These are phyloP conservation scores for Sanderia malayensis DNA, from an alignment of 30 jellyfish, hydroid and myxozoan species.

Conservation along the genomic window DNA sequence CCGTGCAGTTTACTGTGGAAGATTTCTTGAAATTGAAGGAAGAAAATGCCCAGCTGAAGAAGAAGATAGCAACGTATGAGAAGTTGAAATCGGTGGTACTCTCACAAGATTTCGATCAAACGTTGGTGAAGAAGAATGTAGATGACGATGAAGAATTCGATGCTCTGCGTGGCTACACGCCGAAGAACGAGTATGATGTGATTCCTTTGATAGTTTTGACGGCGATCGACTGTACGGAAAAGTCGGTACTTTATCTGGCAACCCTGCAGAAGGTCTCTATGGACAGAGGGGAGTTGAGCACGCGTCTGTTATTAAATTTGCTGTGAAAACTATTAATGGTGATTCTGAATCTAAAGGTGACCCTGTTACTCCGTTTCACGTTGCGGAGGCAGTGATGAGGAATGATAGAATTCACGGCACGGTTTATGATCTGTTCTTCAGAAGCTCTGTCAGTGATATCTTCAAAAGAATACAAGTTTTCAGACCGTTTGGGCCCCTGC, in stretches of 20 bases:
- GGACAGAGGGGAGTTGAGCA: constrained; percentile 89
- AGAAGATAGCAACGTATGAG: constrained; percentile 38
- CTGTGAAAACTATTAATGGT: constrained; percentile 70
- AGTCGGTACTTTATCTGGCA: constrained; percentile 70
- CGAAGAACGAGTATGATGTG: constrained; percentile 88
- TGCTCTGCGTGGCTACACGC: constrained; percentile 63
- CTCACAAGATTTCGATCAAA: constrained; percentile 59
- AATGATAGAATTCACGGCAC: constrained; percentile 85
- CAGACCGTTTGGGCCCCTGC: constrained; percentile 85
- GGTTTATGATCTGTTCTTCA: constrained; percentile 80
- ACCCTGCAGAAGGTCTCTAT: constrained; percentile 81
- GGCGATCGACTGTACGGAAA: constrained; percentile 79
- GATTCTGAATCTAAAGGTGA: constrained; percentile 94
- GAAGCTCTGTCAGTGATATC: constrained; percentile 74
- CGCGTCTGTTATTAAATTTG: constrained; percentile 71
- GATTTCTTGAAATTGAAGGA: constrained; percentile 25
- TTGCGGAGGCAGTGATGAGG: constrained; percentile 87
- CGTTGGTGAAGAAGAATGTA: constrained; percentile 14
- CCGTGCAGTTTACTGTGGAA: neutral
- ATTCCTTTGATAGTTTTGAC: constrained; percentile 80
- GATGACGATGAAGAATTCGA: constrained; percentile 36
- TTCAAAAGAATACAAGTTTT: constrained; percentile 78
- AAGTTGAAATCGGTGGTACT: constrained; percentile 57
- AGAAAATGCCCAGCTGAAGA: constrained; percentile 37
- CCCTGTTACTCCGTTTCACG: constrained; percentile 65